Conservation (phyloP, 1,140 invertebrate species). For the Papilio polytes region DNA sequence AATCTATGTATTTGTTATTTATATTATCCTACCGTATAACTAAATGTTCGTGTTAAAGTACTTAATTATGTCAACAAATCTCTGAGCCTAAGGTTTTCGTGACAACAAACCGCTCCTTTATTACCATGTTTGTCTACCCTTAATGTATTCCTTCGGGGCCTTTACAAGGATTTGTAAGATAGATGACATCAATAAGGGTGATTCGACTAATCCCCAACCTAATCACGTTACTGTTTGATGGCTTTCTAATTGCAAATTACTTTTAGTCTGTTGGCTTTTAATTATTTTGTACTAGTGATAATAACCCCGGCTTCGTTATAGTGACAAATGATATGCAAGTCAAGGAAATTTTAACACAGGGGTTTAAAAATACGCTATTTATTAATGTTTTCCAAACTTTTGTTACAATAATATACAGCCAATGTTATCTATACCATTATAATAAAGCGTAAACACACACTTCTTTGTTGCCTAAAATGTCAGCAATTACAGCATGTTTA, state of each 20-base stretch:
- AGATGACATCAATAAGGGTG: constrained; percentile 32
- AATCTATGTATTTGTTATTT: not conserved
- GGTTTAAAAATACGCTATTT: too few species aligned
- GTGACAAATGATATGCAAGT: too few species aligned
- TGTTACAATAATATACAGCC: too few species aligned
- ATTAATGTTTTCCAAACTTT: too few species aligned
- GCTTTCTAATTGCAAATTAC: constrained; percentile 31
- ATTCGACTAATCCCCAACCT: constrained; percentile 36
- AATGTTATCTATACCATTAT: too few species aligned
- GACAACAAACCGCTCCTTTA: constrained; percentile 6
- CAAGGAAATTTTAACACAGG: too few species aligned
- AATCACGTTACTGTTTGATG: constrained; percentile 31
- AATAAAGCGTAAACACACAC: too few species aligned
- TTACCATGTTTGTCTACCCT: constrained; percentile 30
- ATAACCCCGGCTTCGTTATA: too few species aligned
- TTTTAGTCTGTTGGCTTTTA: constrained; percentile 1
- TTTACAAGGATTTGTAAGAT: constrained; percentile 23
- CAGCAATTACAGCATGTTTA: too few species aligned
- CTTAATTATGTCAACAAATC: not conserved
- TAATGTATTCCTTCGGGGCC: constrained; percentile 25
- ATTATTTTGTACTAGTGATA: not conserved
- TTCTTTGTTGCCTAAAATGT: too few species aligned
- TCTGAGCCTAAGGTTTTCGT: not conserved
- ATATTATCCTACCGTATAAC: not conserved
- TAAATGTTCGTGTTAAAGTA: not conserved